Conservation (phyloP, 2,797 vertebrate species). For the Paramormyrops hopkinsi region DNA sequence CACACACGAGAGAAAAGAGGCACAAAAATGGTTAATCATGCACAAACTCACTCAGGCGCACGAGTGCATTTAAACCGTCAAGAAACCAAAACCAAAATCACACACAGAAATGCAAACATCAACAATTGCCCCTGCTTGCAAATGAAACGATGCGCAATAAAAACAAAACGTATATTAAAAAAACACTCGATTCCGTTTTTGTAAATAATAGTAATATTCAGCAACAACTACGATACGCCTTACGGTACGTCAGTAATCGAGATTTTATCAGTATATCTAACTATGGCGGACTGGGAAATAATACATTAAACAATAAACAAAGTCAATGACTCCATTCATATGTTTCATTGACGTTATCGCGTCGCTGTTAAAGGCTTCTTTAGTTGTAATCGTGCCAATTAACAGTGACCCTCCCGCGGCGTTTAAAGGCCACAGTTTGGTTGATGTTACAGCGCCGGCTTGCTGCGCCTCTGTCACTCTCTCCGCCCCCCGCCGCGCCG, state of each 20-base stretch:
- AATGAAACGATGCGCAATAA: background rate
- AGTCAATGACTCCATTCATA: slow-evolving; percentile 46
- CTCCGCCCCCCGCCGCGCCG: slow-evolving; percentile 52
- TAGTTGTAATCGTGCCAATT: slow-evolving; percentile 58
- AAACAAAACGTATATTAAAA: background rate
- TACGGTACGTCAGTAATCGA: background rate
- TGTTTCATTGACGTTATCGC: slow-evolving; percentile 42
- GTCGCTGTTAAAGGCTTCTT: slow-evolving; percentile 44
- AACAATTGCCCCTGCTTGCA: background rate
- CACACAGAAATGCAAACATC: slow-evolving; percentile 26
- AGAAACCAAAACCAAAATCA: background rate
- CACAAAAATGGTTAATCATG: background rate
- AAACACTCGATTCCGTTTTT: background rate
- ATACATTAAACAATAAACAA: slow-evolving; percentile 34
- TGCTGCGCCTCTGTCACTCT: slow-evolving; percentile 42
- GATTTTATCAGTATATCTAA: background rate
- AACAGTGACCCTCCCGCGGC: slow-evolving; percentile 51
- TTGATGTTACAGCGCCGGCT: slow-evolving; percentile 34
- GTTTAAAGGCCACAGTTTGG: slow-evolving; percentile 53
- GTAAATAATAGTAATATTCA: background rate
- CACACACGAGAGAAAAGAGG: background rate
- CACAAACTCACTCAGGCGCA: background rate
- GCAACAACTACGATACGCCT: background rate
- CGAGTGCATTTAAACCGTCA: background rate
- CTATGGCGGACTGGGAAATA: slow-evolving; percentile 28